These are phyloP conservation scores for Cheilosia vernalis DNA, from an alignment of 2,888 invertebrate species.

Conservation along the genomic window DNA sequence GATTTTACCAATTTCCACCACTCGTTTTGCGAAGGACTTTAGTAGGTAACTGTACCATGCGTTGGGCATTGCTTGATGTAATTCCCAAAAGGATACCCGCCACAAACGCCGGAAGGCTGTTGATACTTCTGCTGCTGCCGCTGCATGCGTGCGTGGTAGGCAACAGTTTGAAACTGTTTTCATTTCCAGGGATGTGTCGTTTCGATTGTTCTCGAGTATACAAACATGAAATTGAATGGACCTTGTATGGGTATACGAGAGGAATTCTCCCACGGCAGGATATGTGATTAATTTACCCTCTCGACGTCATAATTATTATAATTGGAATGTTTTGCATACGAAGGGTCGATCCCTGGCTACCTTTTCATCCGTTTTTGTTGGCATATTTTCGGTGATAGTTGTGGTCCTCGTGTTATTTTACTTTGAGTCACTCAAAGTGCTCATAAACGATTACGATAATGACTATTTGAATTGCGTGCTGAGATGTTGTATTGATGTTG, in stretches of 20 bases:
- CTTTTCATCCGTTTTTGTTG: constrained; percentile 1
- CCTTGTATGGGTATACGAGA: constrained; percentile 28
- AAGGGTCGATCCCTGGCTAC: constrained; percentile 31
- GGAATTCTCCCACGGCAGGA: constrained; percentile 69
- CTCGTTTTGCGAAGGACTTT: constrained; percentile 40
- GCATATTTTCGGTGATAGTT: constrained; percentile 42
- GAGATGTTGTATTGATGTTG: constrained; percentile 24
- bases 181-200: constrained; percentile 43
- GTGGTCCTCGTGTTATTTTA: constrained; percentile 24
- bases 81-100: constrained; percentile 64
- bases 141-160: constrained; percentile 46
- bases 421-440: constrained; percentile 17
- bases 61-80: constrained; percentile 39
- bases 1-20: constrained; percentile 59
- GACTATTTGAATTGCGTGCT: constrained; percentile 51
- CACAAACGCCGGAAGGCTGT: constrained; percentile 60
- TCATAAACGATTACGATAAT: constrained; percentile 55
- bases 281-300: constrained; percentile 74
- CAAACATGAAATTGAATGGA: constrained; percentile 57
- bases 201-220: constrained; percentile 35
- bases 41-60: constrained; percentile 69
- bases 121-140: constrained; percentile 3
- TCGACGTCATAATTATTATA: constrained; percentile 71
- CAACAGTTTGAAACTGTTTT: constrained; percentile 72
- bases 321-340: constrained; percentile 71